These are phyloP conservation scores for Arnoldichthys spilopterus DNA, from an alignment of 2,797 vertebrate species.

Conservation along the genomic window DNA sequence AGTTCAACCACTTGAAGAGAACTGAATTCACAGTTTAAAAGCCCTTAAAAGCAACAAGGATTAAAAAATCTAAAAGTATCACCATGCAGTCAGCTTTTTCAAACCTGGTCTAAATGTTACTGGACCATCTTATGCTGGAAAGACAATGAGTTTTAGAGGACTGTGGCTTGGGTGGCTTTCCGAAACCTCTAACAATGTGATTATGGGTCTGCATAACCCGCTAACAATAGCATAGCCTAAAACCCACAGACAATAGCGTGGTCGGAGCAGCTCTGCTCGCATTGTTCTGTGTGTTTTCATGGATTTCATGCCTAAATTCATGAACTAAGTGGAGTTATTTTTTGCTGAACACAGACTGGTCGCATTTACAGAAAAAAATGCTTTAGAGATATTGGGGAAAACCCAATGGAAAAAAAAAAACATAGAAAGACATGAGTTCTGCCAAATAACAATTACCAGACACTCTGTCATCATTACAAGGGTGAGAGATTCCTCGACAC, in stretches of 20 bases:
- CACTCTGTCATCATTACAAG: background rate
- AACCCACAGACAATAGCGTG: conserved; percentile 78
- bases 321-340: conserved; percentile 51
- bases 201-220: conserved; percentile 78
- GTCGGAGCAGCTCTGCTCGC: conserved; percentile 67
- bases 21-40: background rate
- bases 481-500: conserved; percentile 2
- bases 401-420: conserved; percentile 7
- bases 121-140: conserved; percentile 15
- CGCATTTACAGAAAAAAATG: conserved; percentile 28
- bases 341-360: conserved; percentile 30
- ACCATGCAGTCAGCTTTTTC: background rate
- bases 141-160: conserved; percentile 64
- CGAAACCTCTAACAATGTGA: conserved; percentile 67
- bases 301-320: conserved; percentile 68
- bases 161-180: conserved; percentile 69
- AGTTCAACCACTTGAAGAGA: background rate
- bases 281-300: conserved; percentile 63
- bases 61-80: background rate
- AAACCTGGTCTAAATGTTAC: conserved; percentile 2
- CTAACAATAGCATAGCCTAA: conserved; percentile 45
- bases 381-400: conserved; percentile 42
- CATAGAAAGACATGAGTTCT: background rate
- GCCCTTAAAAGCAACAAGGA: background rate
- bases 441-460: conserved; percentile 15